A percentile compares a stretch with the other conserved stretches of the same genome.
phyloP scores from a whole-genome alignment of 1,140 invertebrate genomes.

The Cotesia chilonis region DNA sequence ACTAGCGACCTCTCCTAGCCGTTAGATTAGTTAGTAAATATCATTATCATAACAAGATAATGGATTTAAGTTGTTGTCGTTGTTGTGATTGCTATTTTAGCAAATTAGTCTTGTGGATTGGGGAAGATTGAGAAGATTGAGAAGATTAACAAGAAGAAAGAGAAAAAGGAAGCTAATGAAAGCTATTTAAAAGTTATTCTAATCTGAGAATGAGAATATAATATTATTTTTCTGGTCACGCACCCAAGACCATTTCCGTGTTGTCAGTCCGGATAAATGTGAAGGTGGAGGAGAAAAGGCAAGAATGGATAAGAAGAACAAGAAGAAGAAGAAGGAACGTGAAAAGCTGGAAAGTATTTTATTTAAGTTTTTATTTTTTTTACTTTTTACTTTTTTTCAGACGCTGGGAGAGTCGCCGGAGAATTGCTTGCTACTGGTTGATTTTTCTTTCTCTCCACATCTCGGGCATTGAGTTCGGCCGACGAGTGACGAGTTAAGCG shows the following conservation, averaged over 20 bases:
- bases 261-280: constrained; percentile 27
- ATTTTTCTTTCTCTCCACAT: constrained; percentile 24
- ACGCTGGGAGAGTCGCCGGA: background rate
- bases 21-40: constrained; percentile 35
- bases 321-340: no score
- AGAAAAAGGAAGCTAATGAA: background rate
- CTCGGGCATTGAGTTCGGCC: no score
- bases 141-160: background rate
- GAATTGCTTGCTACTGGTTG: background rate
- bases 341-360: no score
- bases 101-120: no score
- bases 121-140: no score
- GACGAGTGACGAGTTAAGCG: constrained; percentile 19
- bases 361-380: constrained; percentile 9
- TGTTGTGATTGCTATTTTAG: background rate
- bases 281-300: constrained; percentile 2
- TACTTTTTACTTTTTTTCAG: constrained; percentile 10
- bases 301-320: background rate
- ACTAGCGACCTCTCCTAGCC: constrained; percentile 36
- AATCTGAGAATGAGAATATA: background rate
- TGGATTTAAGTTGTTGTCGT: constrained; percentile 25
- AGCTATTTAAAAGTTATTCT: constrained; percentile 12
- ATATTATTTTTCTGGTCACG: constrained; percentile 17
- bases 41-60: constrained; percentile 36
- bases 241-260: constrained; percentile 22